A percentile compares a stretch with the other conserved stretches of the same genome.
These are phyloP conservation scores for Tokudaia tokunoshimensis DNA, from an alignment of 2,797 vertebrate genomes.

Conservation along the genomic window DNA sequence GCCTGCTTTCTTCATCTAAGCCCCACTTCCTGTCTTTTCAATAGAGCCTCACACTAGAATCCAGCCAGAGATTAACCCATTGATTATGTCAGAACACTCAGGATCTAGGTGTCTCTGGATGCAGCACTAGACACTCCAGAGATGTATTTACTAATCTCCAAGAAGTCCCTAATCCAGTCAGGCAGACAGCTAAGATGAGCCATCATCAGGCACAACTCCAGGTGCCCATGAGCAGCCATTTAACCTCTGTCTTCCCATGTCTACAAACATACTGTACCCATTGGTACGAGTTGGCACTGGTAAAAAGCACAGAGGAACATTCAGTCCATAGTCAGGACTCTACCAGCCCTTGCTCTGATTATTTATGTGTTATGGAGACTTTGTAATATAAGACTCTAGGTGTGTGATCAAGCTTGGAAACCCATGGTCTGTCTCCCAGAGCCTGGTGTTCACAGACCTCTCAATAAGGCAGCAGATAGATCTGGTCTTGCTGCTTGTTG, in stretches of 20 bases:
- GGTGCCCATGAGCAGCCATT: rapidly evolving
- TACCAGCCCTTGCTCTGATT: not conserved
- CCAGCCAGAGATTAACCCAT: not conserved
- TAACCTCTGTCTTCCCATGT: not conserved
- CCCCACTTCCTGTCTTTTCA: not conserved
- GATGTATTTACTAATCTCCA: not conserved
- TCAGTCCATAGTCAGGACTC: not conserved
- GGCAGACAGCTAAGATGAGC: not conserved
- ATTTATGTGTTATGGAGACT: not conserved
- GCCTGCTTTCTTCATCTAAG: not conserved
- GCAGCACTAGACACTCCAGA: not conserved
- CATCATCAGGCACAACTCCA: too few species aligned
- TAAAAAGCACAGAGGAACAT: not conserved
- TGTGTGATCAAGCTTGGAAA: not conserved
- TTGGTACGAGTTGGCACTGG: rapidly evolving
- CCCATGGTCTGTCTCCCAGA: not conserved
- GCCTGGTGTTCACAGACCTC: too few species aligned
- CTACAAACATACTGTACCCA: rapidly evolving
- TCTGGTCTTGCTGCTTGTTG: not conserved
- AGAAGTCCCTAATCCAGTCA: not conserved
- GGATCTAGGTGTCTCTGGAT: not conserved
- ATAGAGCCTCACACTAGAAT: not conserved
- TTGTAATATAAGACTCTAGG: not conserved
- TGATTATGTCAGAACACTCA: not conserved
- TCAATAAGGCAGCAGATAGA: not conserved